These are phyloP conservation scores for Tetanocera ferruginea DNA, from an alignment of 2,888 invertebrate species.

Conservation along the genomic window DNA sequence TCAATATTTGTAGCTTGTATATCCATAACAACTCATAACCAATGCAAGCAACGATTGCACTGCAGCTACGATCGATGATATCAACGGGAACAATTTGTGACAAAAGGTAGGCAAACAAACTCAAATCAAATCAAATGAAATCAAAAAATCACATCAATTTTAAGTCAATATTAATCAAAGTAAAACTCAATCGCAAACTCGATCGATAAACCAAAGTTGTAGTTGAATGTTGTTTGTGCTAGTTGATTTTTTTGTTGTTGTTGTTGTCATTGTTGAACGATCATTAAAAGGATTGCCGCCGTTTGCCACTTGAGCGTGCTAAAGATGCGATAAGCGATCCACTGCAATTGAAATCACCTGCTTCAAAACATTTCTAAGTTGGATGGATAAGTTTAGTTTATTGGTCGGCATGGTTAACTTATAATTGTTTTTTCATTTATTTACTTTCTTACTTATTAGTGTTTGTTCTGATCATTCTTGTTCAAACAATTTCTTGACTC, in stretches of 20 bases:
- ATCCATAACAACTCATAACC: not conserved
- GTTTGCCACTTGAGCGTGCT: slow-evolving; percentile 34
- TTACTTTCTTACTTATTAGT: not conserved
- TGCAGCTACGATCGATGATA: not conserved
- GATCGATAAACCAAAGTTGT: slow-evolving; percentile 37
- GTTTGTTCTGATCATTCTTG: not conserved
- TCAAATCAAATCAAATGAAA: slow-evolving; percentile 56
- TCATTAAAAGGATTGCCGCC: slow-evolving; percentile 40
- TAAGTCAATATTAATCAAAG: slow-evolving; percentile 49
- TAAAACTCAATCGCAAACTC: slow-evolving; percentile 38
- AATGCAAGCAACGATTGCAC: not conserved
- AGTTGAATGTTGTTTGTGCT: slow-evolving; percentile 1
- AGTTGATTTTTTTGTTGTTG: not conserved
- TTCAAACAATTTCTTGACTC: too few relatives aligned
- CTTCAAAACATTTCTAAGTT: slow-evolving; percentile 11
- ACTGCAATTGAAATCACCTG: slow-evolving; percentile 19
- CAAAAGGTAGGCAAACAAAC: slow-evolving; percentile 27
- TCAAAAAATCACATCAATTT: slow-evolving; percentile 45
- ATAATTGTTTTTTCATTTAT: too few relatives aligned
- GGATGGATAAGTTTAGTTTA: not conserved
- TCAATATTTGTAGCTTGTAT: not conserved
- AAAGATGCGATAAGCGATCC: slow-evolving; percentile 22
- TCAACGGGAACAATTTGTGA: slow-evolving; percentile 4
- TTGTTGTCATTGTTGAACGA: slow-evolving; percentile 21
- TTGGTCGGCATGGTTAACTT: not conserved